Percentiles rank a stretch among this genome's conserved stretches.
Evolutionary conservation across 2,797 vertebrate genomes (phyloP).

Genomic region (Acipenser oxyrinchus): DNA sequence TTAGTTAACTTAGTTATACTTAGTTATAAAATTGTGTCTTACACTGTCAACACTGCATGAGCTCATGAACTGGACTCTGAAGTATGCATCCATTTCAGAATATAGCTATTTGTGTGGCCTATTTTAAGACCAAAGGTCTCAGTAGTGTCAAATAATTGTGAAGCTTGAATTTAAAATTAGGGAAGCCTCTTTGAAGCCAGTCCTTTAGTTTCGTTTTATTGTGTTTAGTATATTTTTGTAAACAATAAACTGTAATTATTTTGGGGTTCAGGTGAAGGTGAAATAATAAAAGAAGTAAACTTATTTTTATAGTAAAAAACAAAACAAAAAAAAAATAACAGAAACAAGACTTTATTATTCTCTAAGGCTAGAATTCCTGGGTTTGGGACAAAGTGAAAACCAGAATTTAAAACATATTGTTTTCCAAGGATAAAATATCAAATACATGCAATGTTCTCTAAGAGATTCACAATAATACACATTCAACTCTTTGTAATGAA

Average conservation of each 20-base stretch:
- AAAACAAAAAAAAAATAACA: no score
- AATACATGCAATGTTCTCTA: no score
- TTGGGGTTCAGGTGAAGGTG: neutral
- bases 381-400: no score
- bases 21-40: conserved; percentile 1
- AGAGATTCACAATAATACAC: neutral
- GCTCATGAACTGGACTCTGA: neutral
- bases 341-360: no score
- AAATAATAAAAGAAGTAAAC: neutral
- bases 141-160: conserved; percentile 1
- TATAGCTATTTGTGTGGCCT: conserved; percentile 1
- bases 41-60: neutral
- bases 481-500: neutral
- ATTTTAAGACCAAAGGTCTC: neutral
- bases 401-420: no score
- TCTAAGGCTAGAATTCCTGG: no score
- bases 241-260: neutral
- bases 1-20: no score
- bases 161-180: conserved; percentile 5
- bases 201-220: neutral
- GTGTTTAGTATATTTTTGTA: neutral
- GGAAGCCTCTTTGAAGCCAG: no score
- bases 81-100: neutral
- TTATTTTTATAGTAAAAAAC: neutral
- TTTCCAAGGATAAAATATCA: no score